Evolutionary conservation across 2,797 vertebrate species (phyloP).

Genomic region (Chiloscyllium punctatum): DNA sequence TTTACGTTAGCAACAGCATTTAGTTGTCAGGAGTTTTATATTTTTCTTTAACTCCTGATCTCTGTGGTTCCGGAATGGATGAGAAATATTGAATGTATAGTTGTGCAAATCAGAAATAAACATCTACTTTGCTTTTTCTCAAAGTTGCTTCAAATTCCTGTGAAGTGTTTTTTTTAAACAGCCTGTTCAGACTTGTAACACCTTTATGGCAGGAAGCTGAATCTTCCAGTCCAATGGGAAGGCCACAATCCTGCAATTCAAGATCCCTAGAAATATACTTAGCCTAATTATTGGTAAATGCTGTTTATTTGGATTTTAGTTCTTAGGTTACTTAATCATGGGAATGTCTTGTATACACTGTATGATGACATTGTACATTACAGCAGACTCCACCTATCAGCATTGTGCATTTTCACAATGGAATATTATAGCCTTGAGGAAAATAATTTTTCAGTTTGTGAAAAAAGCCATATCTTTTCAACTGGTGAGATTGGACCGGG

Average conservation of each 20-base stretch:
- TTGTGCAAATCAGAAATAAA: not conserved
- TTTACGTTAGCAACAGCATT: not conserved
- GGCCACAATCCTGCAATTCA: too few species aligned
- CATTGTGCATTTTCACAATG: not conserved
- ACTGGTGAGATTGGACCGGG: too few species aligned
- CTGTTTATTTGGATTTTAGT: not conserved
- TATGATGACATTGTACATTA: not conserved
- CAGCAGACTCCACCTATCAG: not conserved
- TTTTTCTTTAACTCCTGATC: not conserved
- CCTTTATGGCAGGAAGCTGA: too few species aligned
- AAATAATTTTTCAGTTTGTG: too few species aligned
- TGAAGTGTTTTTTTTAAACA: too few species aligned
- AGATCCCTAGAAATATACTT: not conserved
- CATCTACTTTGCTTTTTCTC: not conserved
- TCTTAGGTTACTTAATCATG: not conserved
- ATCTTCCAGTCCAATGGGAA: too few species aligned
- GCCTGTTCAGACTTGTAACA: too few species aligned
- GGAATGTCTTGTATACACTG: not conserved
- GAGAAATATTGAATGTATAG: not conserved
- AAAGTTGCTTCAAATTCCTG: not conserved
- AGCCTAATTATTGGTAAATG: not conserved
- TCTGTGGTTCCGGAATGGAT: not conserved
- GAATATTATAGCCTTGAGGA: too few species aligned
- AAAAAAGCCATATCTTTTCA: not conserved
- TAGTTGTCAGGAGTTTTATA: not conserved